phyloP scores from a whole-genome alignment of 2,888 invertebrate genomes.

The Neoascia interrupta region DNA sequence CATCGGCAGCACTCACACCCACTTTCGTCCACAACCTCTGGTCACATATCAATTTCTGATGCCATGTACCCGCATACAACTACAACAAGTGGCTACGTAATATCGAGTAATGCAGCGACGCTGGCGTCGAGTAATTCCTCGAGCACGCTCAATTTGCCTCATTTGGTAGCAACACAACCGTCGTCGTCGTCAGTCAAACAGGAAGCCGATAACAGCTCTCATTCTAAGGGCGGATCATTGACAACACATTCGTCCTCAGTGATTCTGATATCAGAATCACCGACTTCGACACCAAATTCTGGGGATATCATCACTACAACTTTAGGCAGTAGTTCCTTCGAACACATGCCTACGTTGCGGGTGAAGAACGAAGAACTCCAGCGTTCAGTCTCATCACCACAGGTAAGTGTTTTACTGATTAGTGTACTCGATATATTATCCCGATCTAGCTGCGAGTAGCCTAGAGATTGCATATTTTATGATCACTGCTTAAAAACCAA shows the following conservation, averaged over 20 bases:
- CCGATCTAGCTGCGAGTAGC: no score
- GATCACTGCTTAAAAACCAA: neutral
- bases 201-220: constrained; percentile 46
- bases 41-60: constrained; percentile 78
- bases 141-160: constrained; percentile 71
- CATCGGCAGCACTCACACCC: constrained; percentile 82
- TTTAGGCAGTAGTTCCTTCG: constrained; percentile 76
- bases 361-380: constrained; percentile 83
- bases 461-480: no score
- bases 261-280: constrained; percentile 71
- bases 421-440: neutral
- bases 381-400: constrained; percentile 83
- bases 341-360: constrained; percentile 79
- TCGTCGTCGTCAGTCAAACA: constrained; percentile 48
- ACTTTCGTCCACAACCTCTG: constrained; percentile 72
- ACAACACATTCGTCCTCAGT: constrained; percentile 72
- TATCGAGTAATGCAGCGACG: constrained; percentile 40
- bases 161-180: constrained; percentile 71
- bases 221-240: constrained; percentile 29
- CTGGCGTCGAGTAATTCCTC: constrained; percentile 61
- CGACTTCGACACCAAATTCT: constrained; percentile 31
- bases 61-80: constrained; percentile 74
- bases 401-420: constrained; percentile 77
- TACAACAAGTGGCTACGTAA: constrained; percentile 44
- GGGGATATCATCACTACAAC: constrained; percentile 53